phyloP scores from a whole-genome alignment of 2,797 vertebrate genomes.

The Nyctibius grandis region DNA sequence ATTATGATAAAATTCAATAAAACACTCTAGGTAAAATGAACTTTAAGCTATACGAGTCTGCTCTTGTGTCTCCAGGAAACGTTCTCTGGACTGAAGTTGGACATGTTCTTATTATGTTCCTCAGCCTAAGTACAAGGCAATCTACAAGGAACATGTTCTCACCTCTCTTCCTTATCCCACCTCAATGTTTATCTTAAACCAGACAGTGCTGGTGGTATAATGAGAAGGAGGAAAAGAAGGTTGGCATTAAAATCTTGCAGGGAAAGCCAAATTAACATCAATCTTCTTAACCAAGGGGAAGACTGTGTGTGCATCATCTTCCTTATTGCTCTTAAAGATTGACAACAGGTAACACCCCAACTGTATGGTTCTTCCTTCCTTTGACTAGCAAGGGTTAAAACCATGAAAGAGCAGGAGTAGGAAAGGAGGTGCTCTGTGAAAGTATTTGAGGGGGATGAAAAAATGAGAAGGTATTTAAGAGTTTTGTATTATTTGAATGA shows the following conservation, averaged over 20 bases:
- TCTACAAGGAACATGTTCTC: background rate
- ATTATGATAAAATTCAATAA: background rate
- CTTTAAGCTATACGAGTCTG: background rate
- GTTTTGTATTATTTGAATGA: background rate
- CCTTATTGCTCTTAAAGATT: background rate
- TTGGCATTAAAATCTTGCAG: background rate
- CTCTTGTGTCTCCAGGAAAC: background rate
- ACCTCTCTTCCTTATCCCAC: background rate
- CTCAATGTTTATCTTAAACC: background rate
- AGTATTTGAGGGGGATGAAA: background rate
- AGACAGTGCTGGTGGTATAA: background rate
- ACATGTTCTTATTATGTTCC: background rate
- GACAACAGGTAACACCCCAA: background rate
- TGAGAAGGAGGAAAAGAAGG: background rate
- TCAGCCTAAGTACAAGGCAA: background rate
- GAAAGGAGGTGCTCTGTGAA: background rate
- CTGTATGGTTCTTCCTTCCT: background rate
- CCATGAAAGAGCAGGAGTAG: background rate
- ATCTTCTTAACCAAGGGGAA: background rate
- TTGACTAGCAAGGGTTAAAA: background rate
- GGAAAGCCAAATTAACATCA: background rate
- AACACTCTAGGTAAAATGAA: background rate
- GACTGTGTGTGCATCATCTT: background rate
- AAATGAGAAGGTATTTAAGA: background rate
- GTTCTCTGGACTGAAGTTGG: background rate